phyloP scores from a whole-genome alignment of 1,140 invertebrate genomes.

The Aporrectodea caliginosa region DNA sequence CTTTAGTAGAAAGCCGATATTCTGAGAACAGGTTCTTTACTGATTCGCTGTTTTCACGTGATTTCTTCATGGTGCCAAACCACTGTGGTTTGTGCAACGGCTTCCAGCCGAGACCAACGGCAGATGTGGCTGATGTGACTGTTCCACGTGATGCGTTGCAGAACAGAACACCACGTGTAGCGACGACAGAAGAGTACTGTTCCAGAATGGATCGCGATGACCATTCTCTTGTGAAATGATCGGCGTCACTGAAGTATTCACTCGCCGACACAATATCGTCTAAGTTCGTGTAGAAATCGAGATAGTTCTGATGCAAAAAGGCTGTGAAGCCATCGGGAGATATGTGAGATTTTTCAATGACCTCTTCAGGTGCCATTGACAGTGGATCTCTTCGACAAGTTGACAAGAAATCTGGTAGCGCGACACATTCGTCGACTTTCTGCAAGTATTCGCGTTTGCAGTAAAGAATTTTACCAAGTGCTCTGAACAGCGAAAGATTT shows the following conservation, averaged over 20 bases:
- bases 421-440: constrained; percentile 29
- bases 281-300: constrained; percentile 47
- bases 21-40: neutral
- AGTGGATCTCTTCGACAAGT: constrained; percentile 46
- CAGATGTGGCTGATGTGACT: constrained; percentile 30
- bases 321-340: constrained; percentile 50
- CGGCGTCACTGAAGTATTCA: constrained; percentile 52
- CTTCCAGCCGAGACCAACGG: constrained; percentile 46
- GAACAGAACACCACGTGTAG: constrained; percentile 46
- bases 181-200: constrained; percentile 45
- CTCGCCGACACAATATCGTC: constrained; percentile 45
- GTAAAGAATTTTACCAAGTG: constrained; percentile 54
- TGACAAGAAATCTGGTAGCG: constrained; percentile 43
- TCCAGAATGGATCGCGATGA: constrained; percentile 43
- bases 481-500: constrained; percentile 50
- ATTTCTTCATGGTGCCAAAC: constrained; percentile 30
- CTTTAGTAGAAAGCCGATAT: neutral
- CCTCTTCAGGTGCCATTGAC: constrained; percentile 47
- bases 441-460: constrained; percentile 51
- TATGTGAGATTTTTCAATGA: constrained; percentile 47
- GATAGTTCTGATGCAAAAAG: constrained; percentile 54
- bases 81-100: constrained; percentile 52
- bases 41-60: neutral
- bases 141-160: constrained; percentile 39
- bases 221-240: constrained; percentile 49